phyloP scores from a whole-genome alignment of 2,797 vertebrate genomes.

The Lithobates pipiens region DNA sequence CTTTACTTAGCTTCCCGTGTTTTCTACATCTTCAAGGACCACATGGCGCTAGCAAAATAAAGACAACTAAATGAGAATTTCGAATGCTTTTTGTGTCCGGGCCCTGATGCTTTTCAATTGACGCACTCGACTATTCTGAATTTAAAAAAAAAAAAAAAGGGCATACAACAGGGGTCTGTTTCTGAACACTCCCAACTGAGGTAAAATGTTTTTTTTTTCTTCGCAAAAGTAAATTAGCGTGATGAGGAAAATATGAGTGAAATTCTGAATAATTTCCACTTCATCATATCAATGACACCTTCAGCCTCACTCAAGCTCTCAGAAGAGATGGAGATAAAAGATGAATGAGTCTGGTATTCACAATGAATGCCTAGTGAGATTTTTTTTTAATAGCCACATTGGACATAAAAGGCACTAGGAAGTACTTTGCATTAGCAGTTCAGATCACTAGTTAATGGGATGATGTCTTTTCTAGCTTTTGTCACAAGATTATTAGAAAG shows the following conservation, averaged over 20 bases:
- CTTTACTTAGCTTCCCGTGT: conserved; percentile 96
- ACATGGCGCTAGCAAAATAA: conserved; percentile 98
- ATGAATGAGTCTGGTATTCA: conserved; percentile 87
- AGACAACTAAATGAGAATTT: conserved; percentile 99
- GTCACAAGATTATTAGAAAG: conserved; percentile 99
- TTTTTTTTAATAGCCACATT: conserved; percentile 87
- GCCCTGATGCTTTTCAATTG: conserved; percentile 86
- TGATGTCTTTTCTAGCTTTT: conserved; percentile 99
- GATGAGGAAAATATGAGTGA: conserved; percentile 86
- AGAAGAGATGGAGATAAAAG: conserved; percentile 95
- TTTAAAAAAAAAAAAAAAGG: conserved; percentile 84
- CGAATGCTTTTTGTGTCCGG: conserved; percentile 90
- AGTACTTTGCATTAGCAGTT: conserved; percentile 92
- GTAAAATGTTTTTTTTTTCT: conserved; percentile 74
- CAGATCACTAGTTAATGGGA: conserved; percentile 99
- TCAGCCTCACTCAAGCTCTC: conserved; percentile 82
- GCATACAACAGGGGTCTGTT: conserved; percentile 85
- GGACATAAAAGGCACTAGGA: conserved; percentile 93
- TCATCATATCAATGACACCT: conserved; percentile 97
- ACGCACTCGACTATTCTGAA: conserved; percentile 87
- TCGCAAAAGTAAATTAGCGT: conserved; percentile 86
- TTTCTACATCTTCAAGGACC: conserved; percentile 99
- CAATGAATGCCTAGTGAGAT: conserved; percentile 89
- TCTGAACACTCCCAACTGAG: conserved; percentile 83
- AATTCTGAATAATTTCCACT: conserved; percentile 88